phyloP scores from a whole-genome alignment of 1,140 invertebrate species.

The Lasioglossum albipes region DNA sequence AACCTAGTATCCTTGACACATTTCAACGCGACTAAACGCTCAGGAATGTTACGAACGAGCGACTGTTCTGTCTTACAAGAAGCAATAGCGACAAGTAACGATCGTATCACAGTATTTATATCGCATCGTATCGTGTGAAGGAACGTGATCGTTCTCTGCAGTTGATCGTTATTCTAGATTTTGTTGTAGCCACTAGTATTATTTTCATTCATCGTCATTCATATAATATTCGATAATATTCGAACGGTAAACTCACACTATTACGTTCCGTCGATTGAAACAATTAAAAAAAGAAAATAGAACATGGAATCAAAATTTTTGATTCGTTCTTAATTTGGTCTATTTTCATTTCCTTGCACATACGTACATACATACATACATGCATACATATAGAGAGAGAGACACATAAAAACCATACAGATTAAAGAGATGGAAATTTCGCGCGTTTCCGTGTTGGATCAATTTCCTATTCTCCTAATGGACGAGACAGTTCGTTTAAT shows the following conservation, averaged over 20 bases:
- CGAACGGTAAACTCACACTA: too few relatives aligned
- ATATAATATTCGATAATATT: neutral
- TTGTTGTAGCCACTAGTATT: neutral
- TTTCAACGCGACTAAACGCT: neutral
- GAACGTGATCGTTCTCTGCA: too few relatives aligned
- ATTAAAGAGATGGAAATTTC: too few relatives aligned
- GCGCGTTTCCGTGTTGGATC: neutral
- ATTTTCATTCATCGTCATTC: neutral
- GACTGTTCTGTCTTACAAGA: neutral
- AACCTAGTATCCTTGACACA: neutral
- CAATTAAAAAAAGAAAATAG: neutral
- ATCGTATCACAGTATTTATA: neutral
- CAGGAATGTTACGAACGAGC: slow-evolving; percentile 6
- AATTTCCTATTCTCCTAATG: neutral
- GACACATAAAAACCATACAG: too few relatives aligned
- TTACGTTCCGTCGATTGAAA: neutral
- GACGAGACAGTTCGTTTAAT: neutral
- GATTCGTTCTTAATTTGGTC: too few relatives aligned
- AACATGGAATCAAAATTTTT: neutral
- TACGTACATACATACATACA: neutral
- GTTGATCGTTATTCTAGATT: too few relatives aligned
- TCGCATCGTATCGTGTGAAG: neutral
- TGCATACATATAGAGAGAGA: neutral
- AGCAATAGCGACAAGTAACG: neutral
- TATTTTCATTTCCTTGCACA: too few relatives aligned